phyloP scores from a whole-genome alignment of 2,888 invertebrate genomes.

The Fragum fragum region DNA sequence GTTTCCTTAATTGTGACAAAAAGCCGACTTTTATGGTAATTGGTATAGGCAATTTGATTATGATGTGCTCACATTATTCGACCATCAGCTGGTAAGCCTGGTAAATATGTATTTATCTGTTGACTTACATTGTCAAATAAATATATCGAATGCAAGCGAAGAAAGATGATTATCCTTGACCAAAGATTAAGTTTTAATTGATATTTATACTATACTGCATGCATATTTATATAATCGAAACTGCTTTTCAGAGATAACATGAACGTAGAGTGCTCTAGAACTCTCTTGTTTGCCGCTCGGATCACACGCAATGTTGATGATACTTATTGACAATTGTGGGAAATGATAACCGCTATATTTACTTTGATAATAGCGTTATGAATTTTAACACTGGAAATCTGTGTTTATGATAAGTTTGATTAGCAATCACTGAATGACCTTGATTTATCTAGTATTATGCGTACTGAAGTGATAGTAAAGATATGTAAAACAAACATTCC shows the following conservation, averaged over 20 bases:
- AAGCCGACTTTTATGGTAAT: no score
- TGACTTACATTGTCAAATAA: no score
- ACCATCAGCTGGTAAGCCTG: no score
- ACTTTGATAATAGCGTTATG: background rate
- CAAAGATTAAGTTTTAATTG: no score
- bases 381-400: background rate
- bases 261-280: background rate
- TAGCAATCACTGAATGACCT: conserved; percentile 6
- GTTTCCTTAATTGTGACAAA: no score
- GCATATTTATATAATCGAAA: background rate
- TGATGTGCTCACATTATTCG: no score
- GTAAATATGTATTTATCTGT: no score
- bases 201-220: no score
- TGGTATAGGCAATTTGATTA: no score
- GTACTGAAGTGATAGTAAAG: background rate
- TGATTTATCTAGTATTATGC: conserved; percentile 1
- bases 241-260: background rate
- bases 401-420: background rate
- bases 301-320: background rate
- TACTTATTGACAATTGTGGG: background rate
- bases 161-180: no score
- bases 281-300: background rate
- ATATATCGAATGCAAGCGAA: no score
- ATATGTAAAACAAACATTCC: conserved; percentile 3
- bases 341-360: background rate